Percentiles rank a stretch among this genome's conserved stretches.
phyloP scores from a whole-genome alignment of 2,888 invertebrate genomes.

The Silvanus unidentatus region DNA sequence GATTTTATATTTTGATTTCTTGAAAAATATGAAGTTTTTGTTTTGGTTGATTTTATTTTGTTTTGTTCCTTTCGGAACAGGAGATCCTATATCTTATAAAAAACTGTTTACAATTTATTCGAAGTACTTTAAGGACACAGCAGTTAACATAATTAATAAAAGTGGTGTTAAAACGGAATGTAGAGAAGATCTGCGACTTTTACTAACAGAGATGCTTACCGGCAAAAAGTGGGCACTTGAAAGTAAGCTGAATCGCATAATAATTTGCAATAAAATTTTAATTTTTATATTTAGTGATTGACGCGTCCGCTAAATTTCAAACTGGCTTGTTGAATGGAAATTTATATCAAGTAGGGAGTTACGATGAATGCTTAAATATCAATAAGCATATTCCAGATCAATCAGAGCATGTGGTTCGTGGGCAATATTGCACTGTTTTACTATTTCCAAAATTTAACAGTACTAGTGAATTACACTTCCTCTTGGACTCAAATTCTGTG shows the following conservation, averaged over 20 bases:
- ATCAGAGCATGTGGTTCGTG: constrained; percentile 30
- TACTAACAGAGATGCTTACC: constrained; percentile 16
- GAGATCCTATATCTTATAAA: too few relatives aligned
- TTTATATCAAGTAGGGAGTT: constrained; percentile 6
- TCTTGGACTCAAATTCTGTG: constrained; percentile 17
- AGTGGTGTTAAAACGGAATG: constrained; percentile 22
- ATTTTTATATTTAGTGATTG: constrained; percentile 6
- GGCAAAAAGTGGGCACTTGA: constrained; percentile 24
- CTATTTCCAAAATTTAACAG: constrained; percentile 13
- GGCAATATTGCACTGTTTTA: constrained; percentile 43
- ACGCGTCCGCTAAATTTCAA: constrained; percentile 9
- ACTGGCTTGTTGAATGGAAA: constrained; percentile 6
- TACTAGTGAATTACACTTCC: constrained; percentile 13
- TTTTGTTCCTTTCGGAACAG: too few relatives aligned
- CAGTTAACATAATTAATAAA: constrained; percentile 18
- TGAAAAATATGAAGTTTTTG: too few relatives aligned
- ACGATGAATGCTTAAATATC: constrained; percentile 12
- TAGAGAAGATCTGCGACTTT: constrained; percentile 20
- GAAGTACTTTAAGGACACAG: constrained; percentile 11
- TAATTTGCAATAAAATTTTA: not conserved
- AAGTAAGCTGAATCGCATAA: constrained; percentile 25
- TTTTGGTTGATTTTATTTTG: too few relatives aligned
- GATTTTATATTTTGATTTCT: too few relatives aligned
- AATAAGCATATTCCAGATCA: constrained; percentile 4
- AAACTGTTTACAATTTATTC: too few relatives aligned